Percentiles rank a stretch among this genome's conserved stretches.
phyloP scores from a whole-genome alignment of 2,113 vertebrate species.

The Balaenoptera acutorostrata region DNA sequence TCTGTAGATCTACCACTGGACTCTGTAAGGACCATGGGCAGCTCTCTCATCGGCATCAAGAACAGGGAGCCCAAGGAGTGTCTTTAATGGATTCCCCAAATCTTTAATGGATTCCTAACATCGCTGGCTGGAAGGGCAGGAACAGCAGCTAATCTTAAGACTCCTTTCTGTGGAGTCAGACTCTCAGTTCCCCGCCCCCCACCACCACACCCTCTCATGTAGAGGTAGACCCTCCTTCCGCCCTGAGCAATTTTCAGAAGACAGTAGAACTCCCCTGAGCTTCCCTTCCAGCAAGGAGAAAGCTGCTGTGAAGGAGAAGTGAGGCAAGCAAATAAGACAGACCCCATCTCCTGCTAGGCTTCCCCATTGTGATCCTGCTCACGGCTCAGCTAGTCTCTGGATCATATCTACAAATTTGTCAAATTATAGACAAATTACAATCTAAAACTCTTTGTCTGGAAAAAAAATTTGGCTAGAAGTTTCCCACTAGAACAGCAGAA shows the following conservation, averaged over 20 bases:
- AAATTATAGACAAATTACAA: background rate
- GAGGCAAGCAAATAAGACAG: background rate
- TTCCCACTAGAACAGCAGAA: background rate
- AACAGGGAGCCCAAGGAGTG: background rate
- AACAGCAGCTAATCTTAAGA: background rate
- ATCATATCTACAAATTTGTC: background rate
- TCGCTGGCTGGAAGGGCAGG: background rate
- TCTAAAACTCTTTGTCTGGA: background rate
- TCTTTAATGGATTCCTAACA: background rate
- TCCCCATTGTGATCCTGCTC: background rate
- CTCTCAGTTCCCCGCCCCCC: background rate
- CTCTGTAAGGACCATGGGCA: background rate
- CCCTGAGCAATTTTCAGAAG: background rate
- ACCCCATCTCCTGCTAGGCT: background rate
- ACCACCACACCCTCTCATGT: fast-evolving
- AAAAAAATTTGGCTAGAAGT: background rate
- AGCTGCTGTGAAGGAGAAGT: background rate
- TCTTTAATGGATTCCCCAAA: background rate
- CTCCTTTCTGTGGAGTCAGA: background rate
- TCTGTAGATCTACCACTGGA: background rate
- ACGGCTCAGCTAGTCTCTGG: background rate
- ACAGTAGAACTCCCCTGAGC: background rate
- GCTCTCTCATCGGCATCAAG: background rate
- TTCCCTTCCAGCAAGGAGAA: background rate
- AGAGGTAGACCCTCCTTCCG: background rate